Base-by-base conservation (phyloP, 2,888 invertebrate genomes). In the Dryobota labecula region DNA sequence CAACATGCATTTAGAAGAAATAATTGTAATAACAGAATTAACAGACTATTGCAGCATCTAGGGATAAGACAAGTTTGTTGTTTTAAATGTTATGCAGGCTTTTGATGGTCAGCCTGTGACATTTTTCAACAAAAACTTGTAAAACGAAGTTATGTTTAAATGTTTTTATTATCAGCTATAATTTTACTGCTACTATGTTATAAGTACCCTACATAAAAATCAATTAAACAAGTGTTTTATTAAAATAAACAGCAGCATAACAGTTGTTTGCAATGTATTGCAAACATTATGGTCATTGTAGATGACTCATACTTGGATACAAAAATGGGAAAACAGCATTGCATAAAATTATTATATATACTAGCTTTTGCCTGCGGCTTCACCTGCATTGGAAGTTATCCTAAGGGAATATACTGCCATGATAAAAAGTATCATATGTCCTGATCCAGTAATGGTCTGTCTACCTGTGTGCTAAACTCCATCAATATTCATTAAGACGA, bases 1-100 rank as follows among this genome's bases (percentile, higher is more conserved):
- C 6, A 18, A 18, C 5, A 43, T 43, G 18, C 43, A 84, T 33
- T 30, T 18, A 58, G 9, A 7, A 56, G 7, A 15, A 36, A 36
- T 36, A 1, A 54, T 33, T 20, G 13, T 6, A 45, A 45, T 8
- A 30, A 20, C 13, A 6, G 7, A 54, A 45, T 20, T 8, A 30
- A 20, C 13, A 6, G 7, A 54, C 6, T 54, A 13, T 30, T 33
- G 20, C 54, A 54, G 54, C 7, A 33, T 11, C 6, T 33, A 20
- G 0, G 1, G 11, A 20, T 1, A 20, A 13, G 2, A 13, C 13
- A 7, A 11, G n/a, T n/a, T 5, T 11, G 9, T 24, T 51, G 7
- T 30, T 30, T 11, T 6, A 1, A 54, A n/a, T 56, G 7, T n/a
- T n/a, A 47, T 47, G 45, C 45, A 47, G 45, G 47, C 47, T 47